A percentile compares a stretch with the other conserved stretches of the same genome.
These are phyloP conservation scores for Pyrochroa serraticornis DNA, from an alignment of 2,888 invertebrate genomes.

Conservation along the genomic window DNA sequence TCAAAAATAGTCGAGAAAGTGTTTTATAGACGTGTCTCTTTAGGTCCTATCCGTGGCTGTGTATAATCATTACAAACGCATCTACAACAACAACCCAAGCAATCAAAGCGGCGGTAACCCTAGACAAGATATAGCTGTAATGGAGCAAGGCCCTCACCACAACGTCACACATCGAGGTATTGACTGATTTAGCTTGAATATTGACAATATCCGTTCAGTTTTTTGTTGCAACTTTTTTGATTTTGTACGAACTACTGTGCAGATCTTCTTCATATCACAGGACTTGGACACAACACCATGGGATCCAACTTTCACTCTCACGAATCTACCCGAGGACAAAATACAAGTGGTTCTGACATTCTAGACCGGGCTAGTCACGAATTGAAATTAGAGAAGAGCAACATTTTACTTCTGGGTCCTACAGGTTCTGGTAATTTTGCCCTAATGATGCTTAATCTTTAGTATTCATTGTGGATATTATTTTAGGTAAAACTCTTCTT, in stretches of 20 bases:
- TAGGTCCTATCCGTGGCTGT: conserved; percentile 93
- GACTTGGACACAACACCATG: conserved; percentile 73
- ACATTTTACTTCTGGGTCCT: conserved; percentile 94
- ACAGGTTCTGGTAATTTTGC: conserved; percentile 85
- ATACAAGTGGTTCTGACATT: conserved; percentile 73
- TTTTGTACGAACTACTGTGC: conserved; percentile 37
- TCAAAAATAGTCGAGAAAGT: not conserved
- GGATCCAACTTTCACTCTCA: conserved; percentile 62
- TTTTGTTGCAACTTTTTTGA: conserved; percentile 13
- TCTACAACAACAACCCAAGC: conserved; percentile 87
- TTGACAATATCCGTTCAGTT: not conserved
- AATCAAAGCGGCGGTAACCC: conserved; percentile 51
- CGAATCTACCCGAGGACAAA: conserved; percentile 41
- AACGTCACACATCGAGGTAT: conserved; percentile 74
- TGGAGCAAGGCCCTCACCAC: conserved; percentile 73
- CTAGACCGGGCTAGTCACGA: conserved; percentile 83
- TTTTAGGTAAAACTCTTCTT: conserved; percentile 88
- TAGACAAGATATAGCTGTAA: conserved; percentile 61
- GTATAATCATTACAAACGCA: conserved; percentile 98
- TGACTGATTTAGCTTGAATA: conserved; percentile 14
- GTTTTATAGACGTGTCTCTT: conserved; percentile 23
- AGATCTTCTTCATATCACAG: conserved; percentile 88
- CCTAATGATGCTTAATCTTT: not conserved
- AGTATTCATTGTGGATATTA: not conserved
- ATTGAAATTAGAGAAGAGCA: conserved; percentile 91